Percentiles rank a stretch among this genome's conserved stretches.
These are phyloP conservation scores for Bilobella aurantiaca DNA, from an alignment of 1,140 invertebrate species.

Conservation along the genomic window DNA sequence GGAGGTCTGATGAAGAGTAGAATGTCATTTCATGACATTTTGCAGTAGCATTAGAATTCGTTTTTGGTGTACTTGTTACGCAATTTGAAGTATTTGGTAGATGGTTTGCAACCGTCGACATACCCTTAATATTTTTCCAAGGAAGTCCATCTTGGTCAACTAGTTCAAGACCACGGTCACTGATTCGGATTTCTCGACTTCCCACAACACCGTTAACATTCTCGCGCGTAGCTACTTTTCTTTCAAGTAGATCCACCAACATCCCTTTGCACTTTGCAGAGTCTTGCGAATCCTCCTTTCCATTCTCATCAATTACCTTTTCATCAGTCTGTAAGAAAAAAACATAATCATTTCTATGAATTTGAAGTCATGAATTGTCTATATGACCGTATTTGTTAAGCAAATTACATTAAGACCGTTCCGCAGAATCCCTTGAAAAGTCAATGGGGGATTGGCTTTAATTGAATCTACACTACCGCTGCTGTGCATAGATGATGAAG, in stretches of 20 bases:
- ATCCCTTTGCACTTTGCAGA: slow-evolving; percentile 43
- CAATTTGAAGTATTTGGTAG: neutral
- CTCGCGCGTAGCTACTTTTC: slow-evolving; percentile 51
- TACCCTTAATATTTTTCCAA: slow-evolving; percentile 7
- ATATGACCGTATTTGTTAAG: neutral
- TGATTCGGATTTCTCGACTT: slow-evolving; percentile 49
- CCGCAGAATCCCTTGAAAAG: slow-evolving; percentile 30
- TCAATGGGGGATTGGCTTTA: neutral
- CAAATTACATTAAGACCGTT: slow-evolving; percentile 9
- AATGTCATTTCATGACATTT: slow-evolving; percentile 25
- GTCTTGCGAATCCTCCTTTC: neutral
- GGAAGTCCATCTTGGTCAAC: too few relatives aligned
- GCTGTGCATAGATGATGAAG: slow-evolving; percentile 29
- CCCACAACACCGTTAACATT: slow-evolving; percentile 48
- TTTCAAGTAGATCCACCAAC: slow-evolving; percentile 57
- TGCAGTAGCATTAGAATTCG: too few relatives aligned
- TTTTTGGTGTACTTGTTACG: neutral
- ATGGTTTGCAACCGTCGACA: slow-evolving; percentile 21
- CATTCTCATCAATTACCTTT: neutral
- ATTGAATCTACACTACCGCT: slow-evolving; percentile 3
- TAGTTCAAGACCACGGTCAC: slow-evolving; percentile 51
- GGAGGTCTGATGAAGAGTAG: slow-evolving; percentile 13
- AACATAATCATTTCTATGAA: neutral
- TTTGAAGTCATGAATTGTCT: neutral
- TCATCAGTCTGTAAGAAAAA: neutral